These are phyloP conservation scores for Tachuris rubrigastra DNA, from an alignment of 2,113 vertebrate species.

Conservation along the genomic window DNA sequence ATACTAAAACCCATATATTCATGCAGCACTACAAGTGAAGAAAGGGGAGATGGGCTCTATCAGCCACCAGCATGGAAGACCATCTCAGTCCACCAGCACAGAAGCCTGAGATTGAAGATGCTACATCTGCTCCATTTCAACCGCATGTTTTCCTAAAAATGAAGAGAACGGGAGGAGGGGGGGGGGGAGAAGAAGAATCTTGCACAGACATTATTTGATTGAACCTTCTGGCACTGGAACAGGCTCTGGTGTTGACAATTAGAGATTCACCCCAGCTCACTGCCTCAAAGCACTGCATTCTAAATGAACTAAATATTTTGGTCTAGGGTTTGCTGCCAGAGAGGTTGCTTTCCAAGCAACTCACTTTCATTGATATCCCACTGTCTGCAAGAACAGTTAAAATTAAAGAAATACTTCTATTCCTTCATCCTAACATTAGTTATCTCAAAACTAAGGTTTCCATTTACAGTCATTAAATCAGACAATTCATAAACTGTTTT, in stretches of 20 bases:
- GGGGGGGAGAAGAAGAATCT: not conserved
- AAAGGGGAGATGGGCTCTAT: fast-evolving
- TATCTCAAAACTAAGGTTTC: not conserved
- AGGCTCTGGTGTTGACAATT: not conserved
- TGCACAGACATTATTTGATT: not conserved
- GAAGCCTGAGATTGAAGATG: not conserved
- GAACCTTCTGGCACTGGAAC: not conserved
- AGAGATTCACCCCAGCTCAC: not conserved
- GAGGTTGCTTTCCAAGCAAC: not conserved
- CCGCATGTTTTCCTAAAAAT: not conserved
- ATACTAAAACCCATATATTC: not conserved
- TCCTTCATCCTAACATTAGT: not conserved
- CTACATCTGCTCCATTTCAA: not conserved
- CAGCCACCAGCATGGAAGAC: not conserved
- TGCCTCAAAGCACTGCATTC: not conserved
- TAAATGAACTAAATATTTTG: not conserved
- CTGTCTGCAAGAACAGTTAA: not conserved
- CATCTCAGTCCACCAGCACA: not conserved
- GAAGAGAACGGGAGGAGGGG: no score
- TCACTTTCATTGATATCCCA: not conserved
- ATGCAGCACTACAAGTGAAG: not conserved
- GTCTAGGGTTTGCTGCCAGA: not conserved
- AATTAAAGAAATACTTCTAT: not conserved
- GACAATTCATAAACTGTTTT: not conserved
- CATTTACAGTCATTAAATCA: not conserved